These are phyloP conservation scores for Lithophane socia DNA, from an alignment of 2,888 invertebrate species.

Conservation along the genomic window DNA sequence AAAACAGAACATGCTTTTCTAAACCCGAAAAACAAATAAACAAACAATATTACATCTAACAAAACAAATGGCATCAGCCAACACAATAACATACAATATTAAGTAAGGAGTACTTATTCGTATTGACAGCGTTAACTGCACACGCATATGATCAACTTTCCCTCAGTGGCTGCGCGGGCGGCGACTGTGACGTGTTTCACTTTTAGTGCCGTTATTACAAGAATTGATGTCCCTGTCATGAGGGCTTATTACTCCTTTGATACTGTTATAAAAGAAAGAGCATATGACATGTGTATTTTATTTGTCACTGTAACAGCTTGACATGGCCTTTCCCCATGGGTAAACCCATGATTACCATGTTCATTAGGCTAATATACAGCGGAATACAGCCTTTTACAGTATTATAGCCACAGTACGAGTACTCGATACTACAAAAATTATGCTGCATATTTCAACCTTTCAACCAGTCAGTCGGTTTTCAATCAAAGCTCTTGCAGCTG, in stretches of 20 bases:
- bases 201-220: slow-evolving; percentile 65
- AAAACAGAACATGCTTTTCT: slow-evolving; percentile 9
- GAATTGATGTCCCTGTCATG: slow-evolving; percentile 58
- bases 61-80: slow-evolving; percentile 27
- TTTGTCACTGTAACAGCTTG: not conserved
- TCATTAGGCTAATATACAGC: not conserved
- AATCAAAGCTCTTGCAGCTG: not conserved
- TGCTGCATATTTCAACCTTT: not conserved
- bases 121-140: slow-evolving; percentile 59
- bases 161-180: slow-evolving; percentile 50
- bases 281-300: slow-evolving; percentile 3
- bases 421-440: too few relatives aligned
- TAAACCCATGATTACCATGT: not conserved
- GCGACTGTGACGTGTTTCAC: slow-evolving; percentile 68
- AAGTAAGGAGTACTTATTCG: slow-evolving; percentile 45
- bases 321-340: slow-evolving; percentile 6
- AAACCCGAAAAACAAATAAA: slow-evolving; percentile 26
- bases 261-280: slow-evolving; percentile 40
- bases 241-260: slow-evolving; percentile 49
- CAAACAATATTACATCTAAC: slow-evolving; percentile 16
- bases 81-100: slow-evolving; percentile 52
- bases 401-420: not conserved
- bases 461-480: not conserved
- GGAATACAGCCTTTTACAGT: too few relatives aligned
- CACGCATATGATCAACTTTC: slow-evolving; percentile 66